Conservation (phyloP, 2,888 invertebrate species). For the Leptarthrus brevirostris region DNA sequence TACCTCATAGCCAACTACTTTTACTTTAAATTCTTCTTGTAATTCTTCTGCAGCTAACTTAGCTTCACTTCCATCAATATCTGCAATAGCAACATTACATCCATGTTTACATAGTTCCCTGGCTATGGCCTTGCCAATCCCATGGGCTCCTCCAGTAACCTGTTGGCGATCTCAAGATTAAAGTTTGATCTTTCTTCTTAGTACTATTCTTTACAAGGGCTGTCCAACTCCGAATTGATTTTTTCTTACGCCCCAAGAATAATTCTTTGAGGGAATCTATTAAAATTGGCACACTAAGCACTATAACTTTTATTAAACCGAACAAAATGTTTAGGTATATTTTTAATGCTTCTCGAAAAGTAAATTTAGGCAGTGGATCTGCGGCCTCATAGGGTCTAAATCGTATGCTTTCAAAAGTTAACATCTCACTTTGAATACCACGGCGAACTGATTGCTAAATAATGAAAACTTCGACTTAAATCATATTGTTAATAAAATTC, state of each 20-base stretch:
- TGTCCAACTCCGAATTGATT: slow-evolving; percentile 33
- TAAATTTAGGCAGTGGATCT: slow-evolving; percentile 21
- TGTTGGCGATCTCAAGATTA: slow-evolving; percentile 55
- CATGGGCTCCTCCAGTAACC: slow-evolving; percentile 69
- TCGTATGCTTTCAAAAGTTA: too few relatives aligned
- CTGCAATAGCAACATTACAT: slow-evolving; percentile 66
- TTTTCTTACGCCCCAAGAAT: neutral
- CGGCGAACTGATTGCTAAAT: too few relatives aligned
- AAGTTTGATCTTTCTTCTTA: too few relatives aligned
- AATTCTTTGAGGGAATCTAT: neutral
- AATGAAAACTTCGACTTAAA: too few relatives aligned
- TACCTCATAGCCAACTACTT: slow-evolving; percentile 65
- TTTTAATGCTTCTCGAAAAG: slow-evolving; percentile 35
- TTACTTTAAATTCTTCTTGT: slow-evolving; percentile 56
- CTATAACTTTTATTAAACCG: slow-evolving; percentile 1
- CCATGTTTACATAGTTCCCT: slow-evolving; percentile 65
- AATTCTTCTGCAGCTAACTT: slow-evolving; percentile 61
- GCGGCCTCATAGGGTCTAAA: slow-evolving; percentile 52
- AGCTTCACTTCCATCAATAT: slow-evolving; percentile 63
- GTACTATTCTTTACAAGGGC: slow-evolving; percentile 38
- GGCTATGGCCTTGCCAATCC: slow-evolving; percentile 67
- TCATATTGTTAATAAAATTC: too few relatives aligned
- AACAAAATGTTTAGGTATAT: neutral
- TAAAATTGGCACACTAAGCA: slow-evolving; percentile 14
- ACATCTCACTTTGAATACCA: too few relatives aligned